Evolutionary conservation across 2,888 invertebrate species (phyloP).

Genomic region (Calameuta idolon): DNA sequence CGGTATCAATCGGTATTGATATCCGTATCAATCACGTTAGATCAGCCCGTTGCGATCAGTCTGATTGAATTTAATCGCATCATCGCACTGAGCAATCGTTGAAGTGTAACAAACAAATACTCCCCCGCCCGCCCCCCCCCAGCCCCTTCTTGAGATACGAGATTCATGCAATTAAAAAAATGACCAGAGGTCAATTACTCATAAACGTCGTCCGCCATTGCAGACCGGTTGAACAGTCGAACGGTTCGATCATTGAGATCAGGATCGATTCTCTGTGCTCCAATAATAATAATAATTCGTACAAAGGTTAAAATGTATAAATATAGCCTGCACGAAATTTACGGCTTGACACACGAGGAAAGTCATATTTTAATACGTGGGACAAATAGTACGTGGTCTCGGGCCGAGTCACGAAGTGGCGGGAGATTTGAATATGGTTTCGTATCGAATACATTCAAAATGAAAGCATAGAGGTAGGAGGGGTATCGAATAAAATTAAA

Average conservation of each 20-base stretch:
- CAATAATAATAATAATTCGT: not conserved
- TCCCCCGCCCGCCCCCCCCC: conserved; percentile 15
- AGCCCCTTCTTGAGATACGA: not conserved
- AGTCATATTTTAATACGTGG: not conserved
- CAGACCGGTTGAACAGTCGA: not conserved
- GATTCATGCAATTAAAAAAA: not conserved
- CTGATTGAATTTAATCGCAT: conserved; percentile 35
- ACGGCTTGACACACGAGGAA: not conserved
- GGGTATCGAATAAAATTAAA: too few relatives aligned
- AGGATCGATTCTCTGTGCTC: not conserved
- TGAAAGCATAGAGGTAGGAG: not conserved
- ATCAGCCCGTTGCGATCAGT: conserved; percentile 31
- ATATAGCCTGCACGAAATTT: not conserved
- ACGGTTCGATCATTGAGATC: not conserved
- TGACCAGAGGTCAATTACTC: not conserved
- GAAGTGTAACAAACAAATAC: not conserved
- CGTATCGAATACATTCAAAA: not conserved
- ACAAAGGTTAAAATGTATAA: not conserved
- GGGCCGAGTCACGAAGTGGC: not conserved
- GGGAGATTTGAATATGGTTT: not conserved
- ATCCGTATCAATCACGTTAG: conserved; percentile 18
- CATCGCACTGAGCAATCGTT: conserved; percentile 24
- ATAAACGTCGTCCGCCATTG: not conserved
- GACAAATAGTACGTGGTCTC: not conserved
- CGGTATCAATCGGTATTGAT: not conserved